Conservation (phyloP, 2,113 vertebrate species). For the Fulica atra region DNA sequence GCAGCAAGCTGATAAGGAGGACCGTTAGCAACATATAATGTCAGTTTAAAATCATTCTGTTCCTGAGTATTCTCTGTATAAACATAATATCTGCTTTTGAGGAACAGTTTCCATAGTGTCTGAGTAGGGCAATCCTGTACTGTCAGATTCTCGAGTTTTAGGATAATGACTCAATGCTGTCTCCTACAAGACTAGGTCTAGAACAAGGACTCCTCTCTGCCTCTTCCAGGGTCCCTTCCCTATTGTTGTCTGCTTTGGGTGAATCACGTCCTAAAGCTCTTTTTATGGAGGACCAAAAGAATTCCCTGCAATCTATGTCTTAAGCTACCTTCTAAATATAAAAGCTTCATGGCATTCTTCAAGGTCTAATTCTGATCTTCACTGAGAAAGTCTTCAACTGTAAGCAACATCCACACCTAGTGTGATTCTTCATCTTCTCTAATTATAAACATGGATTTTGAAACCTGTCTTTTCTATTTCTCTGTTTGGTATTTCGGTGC, state of each 20-base stretch:
- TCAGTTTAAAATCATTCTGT: not conserved
- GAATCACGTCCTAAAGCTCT: not conserved
- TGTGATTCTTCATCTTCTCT: not conserved
- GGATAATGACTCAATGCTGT: not conserved
- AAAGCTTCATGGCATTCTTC: not conserved
- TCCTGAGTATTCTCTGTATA: not conserved
- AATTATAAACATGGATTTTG: not conserved
- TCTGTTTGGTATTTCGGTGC: not conserved
- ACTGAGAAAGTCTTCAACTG: not conserved
- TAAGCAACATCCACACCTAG: not conserved
- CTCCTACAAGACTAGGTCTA: not conserved
- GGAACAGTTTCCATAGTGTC: not conserved
- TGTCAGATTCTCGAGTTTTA: not conserved
- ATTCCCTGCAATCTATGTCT: not conserved
- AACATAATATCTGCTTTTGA: not conserved
- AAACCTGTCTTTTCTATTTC: not conserved
- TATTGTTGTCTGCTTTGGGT: not conserved
- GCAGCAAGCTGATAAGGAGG: not conserved
- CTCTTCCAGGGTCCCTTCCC: not conserved
- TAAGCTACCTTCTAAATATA: not conserved
- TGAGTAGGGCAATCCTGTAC: not conserved
- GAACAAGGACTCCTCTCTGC: not conserved
- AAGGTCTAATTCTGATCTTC: not conserved
- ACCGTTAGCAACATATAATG: not conserved
- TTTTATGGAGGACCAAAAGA: not conserved